Evolutionary conservation across 2,113 vertebrate genomes (phyloP), one percentile per base, ranked within the genome.

Genomic region (Nipponia nippon): DNA sequence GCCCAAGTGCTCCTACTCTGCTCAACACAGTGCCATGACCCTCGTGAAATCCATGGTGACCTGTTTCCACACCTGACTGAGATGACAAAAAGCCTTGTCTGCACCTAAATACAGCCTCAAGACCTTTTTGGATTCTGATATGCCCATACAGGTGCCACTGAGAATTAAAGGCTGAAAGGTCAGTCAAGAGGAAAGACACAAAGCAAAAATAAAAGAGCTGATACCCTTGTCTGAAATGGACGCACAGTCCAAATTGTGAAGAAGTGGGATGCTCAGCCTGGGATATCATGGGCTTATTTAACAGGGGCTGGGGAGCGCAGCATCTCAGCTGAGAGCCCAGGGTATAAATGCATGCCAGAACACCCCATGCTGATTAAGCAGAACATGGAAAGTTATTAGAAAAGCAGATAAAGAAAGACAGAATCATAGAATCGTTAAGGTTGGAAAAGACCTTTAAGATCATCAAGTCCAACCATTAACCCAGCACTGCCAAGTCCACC

Each of bases 341-440:
- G 16, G 13, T 56, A 3, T 4, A 17, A 78, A 53, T 18, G 4
- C 19, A 42, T 30, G 16, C 15, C 16, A 42, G 52, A 67, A 70
- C 14, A 30, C 3, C 4, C 21, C 23, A 22, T 0, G 0, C 20
- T 69, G 61, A 72, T 65, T 23, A 56, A 75, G 27, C 0, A 3
- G 0, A 61, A n/a, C 5, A 13, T 1, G 3, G 10, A 29, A 83
- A 85, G 11, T n/a, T 6, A 10, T 5, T 50, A n/a, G 23, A 82
- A 84, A 84, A 50, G 6, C 26, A 77, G 10, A 80, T 14, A 4
- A 59, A 76, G 21, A 47, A 79, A 78, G 86, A 42, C 40, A 42
- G 40, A 42, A 42, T 42, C 40, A 42, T 42, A 42, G 40, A 42
- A 42, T 42, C 11, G 13, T 42, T 42, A 13, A 42, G 40, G 40